phyloP scores from a whole-genome alignment of 2,113 vertebrate species.

The Solea solea region DNA sequence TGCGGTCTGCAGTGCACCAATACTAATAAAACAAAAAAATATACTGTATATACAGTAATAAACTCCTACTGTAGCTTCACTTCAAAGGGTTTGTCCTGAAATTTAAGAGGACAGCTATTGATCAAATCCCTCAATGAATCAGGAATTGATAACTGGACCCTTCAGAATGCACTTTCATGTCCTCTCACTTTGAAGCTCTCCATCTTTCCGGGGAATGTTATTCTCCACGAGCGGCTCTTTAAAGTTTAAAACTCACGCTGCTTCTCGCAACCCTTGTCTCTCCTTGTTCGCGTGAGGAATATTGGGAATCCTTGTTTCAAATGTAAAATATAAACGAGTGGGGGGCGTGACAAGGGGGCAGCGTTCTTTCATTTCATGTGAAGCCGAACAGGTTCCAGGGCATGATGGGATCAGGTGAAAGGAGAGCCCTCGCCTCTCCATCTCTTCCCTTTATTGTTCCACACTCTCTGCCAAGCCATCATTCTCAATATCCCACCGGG shows the following conservation, averaged over 20 bases:
- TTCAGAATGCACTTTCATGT: constrained; percentile 81
- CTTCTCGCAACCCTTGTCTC: constrained; percentile 2
- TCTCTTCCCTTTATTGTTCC: constrained; percentile 59
- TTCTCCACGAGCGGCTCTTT: constrained; percentile 49
- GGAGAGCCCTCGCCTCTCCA: constrained; percentile 36
- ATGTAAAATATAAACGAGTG: constrained; percentile 45
- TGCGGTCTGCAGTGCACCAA: constrained; percentile 27
- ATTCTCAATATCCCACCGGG: constrained; percentile 63
- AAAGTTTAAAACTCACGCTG: constrained; percentile 62
- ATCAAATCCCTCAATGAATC: constrained; percentile 74
- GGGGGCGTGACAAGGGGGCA: constrained; percentile 37
- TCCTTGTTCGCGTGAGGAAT: neutral
- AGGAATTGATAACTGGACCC: constrained; percentile 75
- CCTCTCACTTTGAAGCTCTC: constrained; percentile 70
- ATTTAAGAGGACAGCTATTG: constrained; percentile 75
- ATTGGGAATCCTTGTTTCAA: constrained; percentile 15
- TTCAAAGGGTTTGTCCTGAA: constrained; percentile 75
- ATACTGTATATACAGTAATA: constrained; percentile 46
- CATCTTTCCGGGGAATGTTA: constrained; percentile 50
- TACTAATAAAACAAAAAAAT: constrained; percentile 38
- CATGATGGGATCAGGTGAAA: constrained; percentile 60
- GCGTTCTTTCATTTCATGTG: constrained; percentile 46
- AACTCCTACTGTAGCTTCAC: constrained; percentile 47
- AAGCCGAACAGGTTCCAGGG: constrained; percentile 56
- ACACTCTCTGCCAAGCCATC: constrained; percentile 61